Evolutionary conservation across 2,113 vertebrate genomes (phyloP).

Genomic region (Puma concolor): DNA sequence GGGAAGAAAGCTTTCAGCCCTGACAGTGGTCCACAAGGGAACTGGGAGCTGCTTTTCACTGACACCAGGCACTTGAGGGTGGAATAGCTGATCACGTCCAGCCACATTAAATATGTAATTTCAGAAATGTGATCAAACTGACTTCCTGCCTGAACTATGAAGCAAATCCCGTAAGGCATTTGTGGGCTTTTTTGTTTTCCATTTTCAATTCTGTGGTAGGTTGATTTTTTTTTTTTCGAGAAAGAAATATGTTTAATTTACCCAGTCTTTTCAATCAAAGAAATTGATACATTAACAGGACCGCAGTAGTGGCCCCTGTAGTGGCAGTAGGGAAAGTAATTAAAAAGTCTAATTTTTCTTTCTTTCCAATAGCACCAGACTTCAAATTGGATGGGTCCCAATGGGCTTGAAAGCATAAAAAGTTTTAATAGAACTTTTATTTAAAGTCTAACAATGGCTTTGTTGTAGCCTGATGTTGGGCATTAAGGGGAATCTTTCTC

Average conservation of each 20-base stretch:
- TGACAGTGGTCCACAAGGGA: background rate
- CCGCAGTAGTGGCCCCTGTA: too few species aligned
- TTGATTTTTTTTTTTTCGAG: background rate
- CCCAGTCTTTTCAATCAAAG: slow-evolving; percentile 74
- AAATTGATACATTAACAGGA: slow-evolving; percentile 66
- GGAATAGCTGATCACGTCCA: background rate
- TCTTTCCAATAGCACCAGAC: slow-evolving; percentile 66
- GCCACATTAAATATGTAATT: slow-evolving; percentile 59
- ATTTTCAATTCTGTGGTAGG: slow-evolving; percentile 55
- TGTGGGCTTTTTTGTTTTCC: slow-evolving; percentile 42
- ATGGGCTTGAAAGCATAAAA: slow-evolving; percentile 79
- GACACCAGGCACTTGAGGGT: slow-evolving; percentile 6
- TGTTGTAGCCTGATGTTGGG: background rate
- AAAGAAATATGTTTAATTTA: slow-evolving; percentile 67
- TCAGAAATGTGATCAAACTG: slow-evolving; percentile 75
- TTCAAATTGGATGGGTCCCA: slow-evolving; percentile 79
- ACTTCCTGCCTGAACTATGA: slow-evolving; percentile 56
- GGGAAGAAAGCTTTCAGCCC: slow-evolving; percentile 40
- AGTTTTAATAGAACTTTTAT: slow-evolving; percentile 80
- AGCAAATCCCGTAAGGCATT: background rate
- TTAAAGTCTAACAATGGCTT: slow-evolving; percentile 50
- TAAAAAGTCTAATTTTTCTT: slow-evolving; percentile 82
- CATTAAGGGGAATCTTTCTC: background rate
- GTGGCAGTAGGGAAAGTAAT: slow-evolving; percentile 69
- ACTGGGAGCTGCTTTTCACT: background rate